Base-by-base conservation (phyloP, 2,888 invertebrate species). In the Macrosiphum euphorbiae region DNA sequence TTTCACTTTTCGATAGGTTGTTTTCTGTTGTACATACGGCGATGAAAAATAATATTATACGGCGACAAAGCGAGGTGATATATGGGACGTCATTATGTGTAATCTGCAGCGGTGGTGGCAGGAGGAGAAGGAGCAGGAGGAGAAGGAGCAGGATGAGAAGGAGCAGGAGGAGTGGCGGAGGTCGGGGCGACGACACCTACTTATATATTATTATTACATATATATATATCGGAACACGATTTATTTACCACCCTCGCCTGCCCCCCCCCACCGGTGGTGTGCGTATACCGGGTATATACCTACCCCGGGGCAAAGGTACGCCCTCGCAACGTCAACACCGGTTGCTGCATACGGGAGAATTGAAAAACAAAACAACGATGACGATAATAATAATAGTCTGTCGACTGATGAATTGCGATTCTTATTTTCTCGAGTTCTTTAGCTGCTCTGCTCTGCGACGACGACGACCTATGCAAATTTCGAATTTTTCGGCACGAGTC, bases 1-100 rank as follows among this genome's bases (percentile, higher is more conserved):
- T 89, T 93, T 93, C 89, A 93, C 90, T 90, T 84, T 93, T 85
- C 89, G 93, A 93, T 90, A 50, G 89, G 84, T 93, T n/a, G 78
- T 92, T 78, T 78, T 92, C 44, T 78, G 13, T 52, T 55, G 13
- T 52, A 52, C 13, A 11, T 44, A 85, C 24, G 11, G 52, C 89
- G 90, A 78, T 84, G 92, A 35, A 93, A 88, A 93, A 50, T 93
- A 93, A 47, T 93, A 90, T 93, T 85, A 78, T 20, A 90, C 24
- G 26, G 47, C 13, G 44, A 88, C 88, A 55, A 78, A 78, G 47
- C 90, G 55, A 55, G 55, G 13, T 55, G 55, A 93, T 90, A 44
- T 89, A 92, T 84, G 92, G n/a, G 28, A 88, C 26, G 52, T 88
- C 92, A 88, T 92, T 88, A 92, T 44, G 44, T 44, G 44, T 92